Evolutionary conservation across 2,797 vertebrate genomes (phyloP).

Genomic region (Pipistrellus kuhlii): DNA sequence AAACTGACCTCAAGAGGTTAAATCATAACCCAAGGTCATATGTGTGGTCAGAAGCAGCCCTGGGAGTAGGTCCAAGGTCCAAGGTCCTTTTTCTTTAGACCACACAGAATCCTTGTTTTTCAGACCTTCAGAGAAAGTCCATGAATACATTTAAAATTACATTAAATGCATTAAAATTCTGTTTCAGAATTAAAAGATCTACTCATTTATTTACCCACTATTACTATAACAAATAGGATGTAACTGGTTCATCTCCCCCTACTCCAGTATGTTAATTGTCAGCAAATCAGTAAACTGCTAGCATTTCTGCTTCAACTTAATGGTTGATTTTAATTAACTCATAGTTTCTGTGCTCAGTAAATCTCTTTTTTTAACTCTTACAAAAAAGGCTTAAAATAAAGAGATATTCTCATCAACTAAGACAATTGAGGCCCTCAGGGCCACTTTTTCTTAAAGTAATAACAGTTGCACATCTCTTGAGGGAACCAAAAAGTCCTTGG

Average conservation of each 20-base stretch:
- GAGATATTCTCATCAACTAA: conserved; percentile 61
- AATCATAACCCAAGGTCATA: conserved; percentile 73
- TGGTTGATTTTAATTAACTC: conserved; percentile 66
- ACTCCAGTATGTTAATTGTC: conserved; percentile 59
- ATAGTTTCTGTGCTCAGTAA: conserved; percentile 37
- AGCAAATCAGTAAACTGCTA: conserved; percentile 37
- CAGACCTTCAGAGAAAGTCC: conserved; percentile 66
- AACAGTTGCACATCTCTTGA: conserved; percentile 5
- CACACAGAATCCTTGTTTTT: conserved; percentile 77
- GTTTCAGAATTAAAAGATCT: conserved; percentile 55
- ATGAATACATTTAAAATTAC: conserved; percentile 69
- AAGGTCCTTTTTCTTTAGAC: conserved; percentile 56
- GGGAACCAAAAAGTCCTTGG: conserved; percentile 13
- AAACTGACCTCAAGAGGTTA: conserved; percentile 73
- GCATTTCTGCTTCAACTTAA: conserved; percentile 66
- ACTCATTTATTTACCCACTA: conserved; percentile 70
- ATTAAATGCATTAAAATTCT: not conserved
- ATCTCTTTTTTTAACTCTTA: conserved; percentile 60
- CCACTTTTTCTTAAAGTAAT: conserved; percentile 67
- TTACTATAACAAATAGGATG: conserved; percentile 56
- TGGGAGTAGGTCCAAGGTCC: conserved; percentile 74
- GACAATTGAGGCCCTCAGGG: conserved; percentile 26
- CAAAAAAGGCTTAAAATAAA: conserved; percentile 59
- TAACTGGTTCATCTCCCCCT: conserved; percentile 43
- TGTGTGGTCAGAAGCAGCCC: conserved; percentile 70